Evolutionary conservation across 2,797 vertebrate species (phyloP).

Genomic region (Steatocranus sp.): DNA sequence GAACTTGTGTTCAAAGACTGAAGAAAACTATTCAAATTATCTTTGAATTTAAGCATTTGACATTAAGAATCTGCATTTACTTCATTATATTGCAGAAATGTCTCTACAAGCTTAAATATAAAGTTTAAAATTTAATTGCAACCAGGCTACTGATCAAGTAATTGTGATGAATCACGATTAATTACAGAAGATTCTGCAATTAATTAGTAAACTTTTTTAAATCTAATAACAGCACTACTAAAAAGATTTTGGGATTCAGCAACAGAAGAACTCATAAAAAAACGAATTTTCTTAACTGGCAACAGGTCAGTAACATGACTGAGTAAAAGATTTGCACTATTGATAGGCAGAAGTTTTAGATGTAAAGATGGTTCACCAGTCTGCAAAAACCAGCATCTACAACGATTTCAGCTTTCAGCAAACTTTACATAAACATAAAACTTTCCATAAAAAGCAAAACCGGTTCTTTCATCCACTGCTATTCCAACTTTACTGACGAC

Average conservation of each 20-base stretch:
- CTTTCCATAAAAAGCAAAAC: not conserved
- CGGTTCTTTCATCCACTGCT: not conserved
- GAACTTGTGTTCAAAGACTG: not conserved
- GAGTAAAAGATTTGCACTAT: not conserved
- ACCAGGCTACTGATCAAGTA: not conserved
- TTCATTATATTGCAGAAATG: not conserved
- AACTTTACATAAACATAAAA: not conserved
- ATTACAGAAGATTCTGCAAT: not conserved
- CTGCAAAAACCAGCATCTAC: not conserved
- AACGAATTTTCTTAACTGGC: not conserved
- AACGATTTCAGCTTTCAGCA: not conserved
- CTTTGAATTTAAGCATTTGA: not conserved
- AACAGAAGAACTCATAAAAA: not conserved
- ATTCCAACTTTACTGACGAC: not conserved
- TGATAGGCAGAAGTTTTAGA: not conserved
- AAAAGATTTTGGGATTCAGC: not conserved
- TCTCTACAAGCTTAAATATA: not conserved
- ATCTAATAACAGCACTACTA: not conserved
- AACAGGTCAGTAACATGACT: not conserved
- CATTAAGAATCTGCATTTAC: not conserved
- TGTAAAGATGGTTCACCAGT: not conserved
- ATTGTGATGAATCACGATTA: not conserved
- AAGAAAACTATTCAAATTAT: not conserved
- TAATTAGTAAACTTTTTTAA: not conserved
- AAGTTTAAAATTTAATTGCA: not conserved